Evolutionary conservation across 92 coral and sea anemone species (phyloP).

Genomic region (Phenganax marumi): DNA sequence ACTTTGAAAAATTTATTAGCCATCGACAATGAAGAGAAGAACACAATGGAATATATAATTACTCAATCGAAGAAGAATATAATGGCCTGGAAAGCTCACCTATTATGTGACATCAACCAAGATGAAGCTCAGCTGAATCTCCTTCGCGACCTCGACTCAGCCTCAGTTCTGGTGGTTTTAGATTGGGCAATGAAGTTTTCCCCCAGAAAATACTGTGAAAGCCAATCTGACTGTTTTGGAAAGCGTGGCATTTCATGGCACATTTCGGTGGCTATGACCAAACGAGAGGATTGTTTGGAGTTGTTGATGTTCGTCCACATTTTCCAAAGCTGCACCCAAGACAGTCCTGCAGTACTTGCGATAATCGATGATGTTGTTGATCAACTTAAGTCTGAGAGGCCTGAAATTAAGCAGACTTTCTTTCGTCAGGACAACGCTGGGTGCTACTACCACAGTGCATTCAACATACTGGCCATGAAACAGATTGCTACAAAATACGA

Average conservation of each 20-base stretch:
- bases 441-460: constrained; percentile 54
- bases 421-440: constrained; percentile 51
- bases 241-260: constrained; percentile 40
- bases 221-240: constrained; percentile 36
- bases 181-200: constrained; percentile 35
- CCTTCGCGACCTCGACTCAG: neutral
- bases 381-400: constrained; percentile 46
- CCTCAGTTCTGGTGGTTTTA: constrained; percentile 19
- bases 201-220: constrained; percentile 23
- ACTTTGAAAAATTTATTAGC: neutral
- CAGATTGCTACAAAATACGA: constrained; percentile 39
- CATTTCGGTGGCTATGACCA: constrained; percentile 34
- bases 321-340: constrained; percentile 63
- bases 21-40: neutral
- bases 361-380: constrained; percentile 58
- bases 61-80: constrained; percentile 26
- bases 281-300: constrained; percentile 11
- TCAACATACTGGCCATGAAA: constrained; percentile 32
- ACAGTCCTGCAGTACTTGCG: constrained; percentile 59
- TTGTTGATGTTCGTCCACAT: constrained; percentile 40
- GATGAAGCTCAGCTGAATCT: constrained; percentile 29
- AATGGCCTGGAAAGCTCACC: constrained; percentile 28
- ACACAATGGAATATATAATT: constrained; percentile 16
- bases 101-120: constrained; percentile 23
- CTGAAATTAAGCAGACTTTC: neutral